Conservation (phyloP, 2,113 vertebrate genomes). For the Megaceryle maxima region DNA sequence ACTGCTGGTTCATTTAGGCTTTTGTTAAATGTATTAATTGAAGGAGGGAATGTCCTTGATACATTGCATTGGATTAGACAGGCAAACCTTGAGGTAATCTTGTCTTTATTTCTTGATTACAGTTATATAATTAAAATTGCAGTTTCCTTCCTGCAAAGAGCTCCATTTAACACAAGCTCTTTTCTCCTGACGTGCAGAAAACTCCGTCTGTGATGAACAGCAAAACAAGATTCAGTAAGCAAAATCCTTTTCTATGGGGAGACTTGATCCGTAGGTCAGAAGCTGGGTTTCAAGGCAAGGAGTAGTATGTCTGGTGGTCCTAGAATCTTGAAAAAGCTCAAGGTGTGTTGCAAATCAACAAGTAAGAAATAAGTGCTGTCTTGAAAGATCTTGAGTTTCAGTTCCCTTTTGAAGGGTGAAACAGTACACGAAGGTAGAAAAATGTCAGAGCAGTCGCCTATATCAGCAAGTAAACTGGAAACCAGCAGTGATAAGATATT, state of each 20-base stretch:
- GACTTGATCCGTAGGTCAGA: not conserved
- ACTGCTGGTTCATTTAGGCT: slow-evolving; percentile 21
- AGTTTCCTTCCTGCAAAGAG: not conserved
- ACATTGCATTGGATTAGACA: not conserved
- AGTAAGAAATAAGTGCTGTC: slow-evolving; percentile 24
- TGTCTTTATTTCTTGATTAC: slow-evolving; percentile 37
- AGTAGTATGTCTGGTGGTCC: not conserved
- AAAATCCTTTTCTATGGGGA: not conserved
- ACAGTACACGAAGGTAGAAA: slow-evolving; percentile 17
- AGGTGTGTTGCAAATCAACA: slow-evolving; percentile 8
- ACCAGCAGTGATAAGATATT: not conserved
- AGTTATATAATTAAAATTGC: not conserved
- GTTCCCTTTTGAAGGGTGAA: slow-evolving; percentile 56
- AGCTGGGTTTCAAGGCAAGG: not conserved
- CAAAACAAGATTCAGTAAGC: not conserved
- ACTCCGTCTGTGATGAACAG: not conserved
- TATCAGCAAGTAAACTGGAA: slow-evolving; percentile 24
- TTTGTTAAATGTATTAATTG: slow-evolving; percentile 30
- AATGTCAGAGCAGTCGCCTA: slow-evolving; percentile 49
- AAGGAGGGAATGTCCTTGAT: not conserved
- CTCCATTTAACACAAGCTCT: not conserved
- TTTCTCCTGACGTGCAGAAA: not conserved
- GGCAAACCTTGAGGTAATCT: not conserved
- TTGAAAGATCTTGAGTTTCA: slow-evolving; percentile 55
- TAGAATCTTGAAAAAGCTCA: not conserved